Base-by-base conservation (phyloP, 2,113 vertebrate species). In the Gyps fulvus region DNA sequence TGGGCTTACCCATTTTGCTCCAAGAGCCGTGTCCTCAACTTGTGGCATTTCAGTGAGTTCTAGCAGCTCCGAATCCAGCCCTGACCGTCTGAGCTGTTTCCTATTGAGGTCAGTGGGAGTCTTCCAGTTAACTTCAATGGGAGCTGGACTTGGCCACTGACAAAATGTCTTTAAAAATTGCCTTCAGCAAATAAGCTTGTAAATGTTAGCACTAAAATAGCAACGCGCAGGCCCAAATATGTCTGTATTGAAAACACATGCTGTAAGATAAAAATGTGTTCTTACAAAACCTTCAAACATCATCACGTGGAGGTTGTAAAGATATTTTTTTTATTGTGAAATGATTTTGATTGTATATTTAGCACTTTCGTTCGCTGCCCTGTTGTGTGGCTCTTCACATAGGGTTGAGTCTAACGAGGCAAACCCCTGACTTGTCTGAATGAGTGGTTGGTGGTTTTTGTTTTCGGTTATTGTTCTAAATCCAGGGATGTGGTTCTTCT, bases 161-260 rank as follows among this genome's bases (percentile, higher is more conserved):
- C 70, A 97, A 95, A 96, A 67, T 94, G 87, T 93, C 94, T 97
- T 91, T 83, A 81, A 94, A 97, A 96, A 66, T 71, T 90, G 93
- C 91, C 94, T 93, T 96, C 74, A 96, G 96, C 89, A 94, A 97
- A 90, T 83, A 86, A 95, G 66, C 91, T 93, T 88, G 32, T 87
- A 95, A 93, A 83, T 63, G 67, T 80, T 95, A 91, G 91, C 58
- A 70, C 89, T 91, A 81, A 96, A 97, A 97, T 93, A 97, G 93
- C 4, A 69, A 63, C 3, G 1, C 58, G 29, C 82, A 83, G 84
- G 91, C 87, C 87, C 91, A 93, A 96, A 88, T 94, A 55, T 52
- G 71, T 96, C 93, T 88, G 23, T 93, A 95, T 95, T 94, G 91
- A 90, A 95, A 96, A 94, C 93, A 95, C 34, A 66, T 87, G 90